Evolutionary conservation across 2,888 invertebrate genomes (phyloP).

Genomic region (Stratiomys singularior): DNA sequence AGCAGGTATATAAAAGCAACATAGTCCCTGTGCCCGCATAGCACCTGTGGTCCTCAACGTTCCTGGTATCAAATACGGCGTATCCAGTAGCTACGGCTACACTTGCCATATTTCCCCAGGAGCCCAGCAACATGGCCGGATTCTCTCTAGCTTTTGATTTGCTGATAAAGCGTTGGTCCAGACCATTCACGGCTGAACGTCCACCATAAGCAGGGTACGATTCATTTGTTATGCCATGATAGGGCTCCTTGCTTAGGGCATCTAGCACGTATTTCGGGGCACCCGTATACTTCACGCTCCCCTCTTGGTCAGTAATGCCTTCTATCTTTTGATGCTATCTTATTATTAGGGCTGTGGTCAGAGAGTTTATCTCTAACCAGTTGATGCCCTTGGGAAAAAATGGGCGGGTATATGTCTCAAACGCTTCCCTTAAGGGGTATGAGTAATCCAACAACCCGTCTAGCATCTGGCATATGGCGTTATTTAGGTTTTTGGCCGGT

Average conservation of each 20-base stretch:
- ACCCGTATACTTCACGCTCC: neutral
- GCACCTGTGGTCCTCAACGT: neutral
- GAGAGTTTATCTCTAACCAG: conserved; percentile 4
- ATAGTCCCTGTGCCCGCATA: too few relatives aligned
- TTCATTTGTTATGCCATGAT: neutral
- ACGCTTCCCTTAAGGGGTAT: neutral
- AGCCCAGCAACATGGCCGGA: neutral
- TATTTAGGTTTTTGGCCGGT: neutral
- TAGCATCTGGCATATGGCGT: neutral
- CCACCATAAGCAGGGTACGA: neutral
- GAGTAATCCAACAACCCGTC: neutral
- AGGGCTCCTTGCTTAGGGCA: neutral
- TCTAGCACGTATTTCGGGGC: neutral
- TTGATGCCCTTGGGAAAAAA: neutral
- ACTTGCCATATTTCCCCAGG: conserved; percentile 5
- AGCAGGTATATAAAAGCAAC: too few relatives aligned
- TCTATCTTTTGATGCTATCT: conserved; percentile 1
- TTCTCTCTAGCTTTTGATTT: neutral
- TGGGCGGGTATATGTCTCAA: neutral
- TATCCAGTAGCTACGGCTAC: neutral
- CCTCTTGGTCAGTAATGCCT: neutral
- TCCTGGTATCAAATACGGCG: neutral
- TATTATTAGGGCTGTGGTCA: neutral
- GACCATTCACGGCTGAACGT: neutral
- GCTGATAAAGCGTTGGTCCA: neutral